A percentile compares a stretch with the other conserved stretches of the same genome.
phyloP scores from a whole-genome alignment of 2,888 invertebrate species.

The Melinaea marsaeus region DNA sequence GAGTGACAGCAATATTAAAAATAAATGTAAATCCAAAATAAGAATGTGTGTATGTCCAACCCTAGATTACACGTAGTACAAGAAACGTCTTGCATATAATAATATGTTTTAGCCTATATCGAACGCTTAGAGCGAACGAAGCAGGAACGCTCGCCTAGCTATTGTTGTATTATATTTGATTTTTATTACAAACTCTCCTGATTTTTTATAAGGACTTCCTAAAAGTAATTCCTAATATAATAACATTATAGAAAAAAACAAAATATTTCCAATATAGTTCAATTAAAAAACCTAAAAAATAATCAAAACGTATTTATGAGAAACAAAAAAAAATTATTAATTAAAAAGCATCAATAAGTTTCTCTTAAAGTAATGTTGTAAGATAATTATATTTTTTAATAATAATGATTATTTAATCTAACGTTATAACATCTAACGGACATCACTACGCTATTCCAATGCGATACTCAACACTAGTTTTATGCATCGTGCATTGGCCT shows the following conservation, averaged over 20 bases:
- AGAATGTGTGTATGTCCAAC: conserved; percentile 46
- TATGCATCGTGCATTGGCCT: conserved; percentile 78
- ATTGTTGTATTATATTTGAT: neutral
- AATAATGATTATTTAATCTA: conserved; percentile 25
- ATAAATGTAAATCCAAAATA: conserved; percentile 16
- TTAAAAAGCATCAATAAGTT: neutral
- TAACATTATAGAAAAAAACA: too few species aligned
- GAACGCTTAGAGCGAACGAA: conserved; percentile 72
- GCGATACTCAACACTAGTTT: conserved; percentile 69
- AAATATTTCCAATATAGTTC: too few species aligned
- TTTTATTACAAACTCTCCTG: neutral
- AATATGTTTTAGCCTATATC: conserved; percentile 78
- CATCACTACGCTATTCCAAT: conserved; percentile 42
- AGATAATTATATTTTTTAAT: conserved; percentile 35
- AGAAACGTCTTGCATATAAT: conserved; percentile 78
- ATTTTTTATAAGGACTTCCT: too few species aligned
- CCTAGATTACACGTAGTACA: conserved; percentile 74
- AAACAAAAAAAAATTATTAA: neutral
- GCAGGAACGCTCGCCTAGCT: neutral
- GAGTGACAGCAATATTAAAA: neutral
- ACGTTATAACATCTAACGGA: conserved; percentile 28
- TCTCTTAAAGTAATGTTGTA: neutral
- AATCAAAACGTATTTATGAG: too few species aligned
- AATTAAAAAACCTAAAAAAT: too few species aligned
- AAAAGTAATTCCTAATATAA: too few species aligned